phyloP scores from a whole-genome alignment of 2,888 invertebrate species.

The Limnephilus auricula region DNA sequence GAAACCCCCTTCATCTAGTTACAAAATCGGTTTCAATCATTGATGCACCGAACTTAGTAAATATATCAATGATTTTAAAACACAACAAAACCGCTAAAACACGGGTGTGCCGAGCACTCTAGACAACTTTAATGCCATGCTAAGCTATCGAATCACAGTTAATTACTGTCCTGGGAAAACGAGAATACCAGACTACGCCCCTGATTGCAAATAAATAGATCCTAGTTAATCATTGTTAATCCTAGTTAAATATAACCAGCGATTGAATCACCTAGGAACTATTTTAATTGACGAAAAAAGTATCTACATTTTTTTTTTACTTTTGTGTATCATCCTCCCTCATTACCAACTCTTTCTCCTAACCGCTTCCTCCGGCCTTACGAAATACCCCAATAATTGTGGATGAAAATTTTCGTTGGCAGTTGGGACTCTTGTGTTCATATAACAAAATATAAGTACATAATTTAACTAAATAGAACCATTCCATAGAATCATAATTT shows the following conservation, averaged over 20 bases:
- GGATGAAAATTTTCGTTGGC: no score
- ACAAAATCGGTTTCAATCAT: neutral
- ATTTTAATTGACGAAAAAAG: neutral
- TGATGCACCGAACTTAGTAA: neutral
- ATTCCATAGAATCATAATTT: no score
- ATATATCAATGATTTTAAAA: neutral
- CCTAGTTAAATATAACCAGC: neutral
- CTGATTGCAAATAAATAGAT: neutral
- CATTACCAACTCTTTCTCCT: no score
- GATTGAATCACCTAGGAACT: neutral
- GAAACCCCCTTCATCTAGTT: no score
- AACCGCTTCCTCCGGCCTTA: no score
- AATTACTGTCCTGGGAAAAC: neutral
- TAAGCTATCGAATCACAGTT: slow-evolving; percentile 6
- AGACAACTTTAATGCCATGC: neutral
- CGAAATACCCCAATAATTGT: no score
- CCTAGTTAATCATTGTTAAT: neutral
- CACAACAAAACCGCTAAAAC: neutral
- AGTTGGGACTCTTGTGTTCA: no score
- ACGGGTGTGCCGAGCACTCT: neutral
- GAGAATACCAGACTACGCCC: neutral
- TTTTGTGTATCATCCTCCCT: no score
- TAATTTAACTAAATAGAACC: no score
- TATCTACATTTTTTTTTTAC: no score
- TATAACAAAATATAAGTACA: no score